Percentiles rank a stretch among this genome's conserved stretches.
These are phyloP conservation scores for Sanderia malayensis DNA, from an alignment of 30 jellyfish, hydroid and myxozoan species.

Conservation along the genomic window DNA sequence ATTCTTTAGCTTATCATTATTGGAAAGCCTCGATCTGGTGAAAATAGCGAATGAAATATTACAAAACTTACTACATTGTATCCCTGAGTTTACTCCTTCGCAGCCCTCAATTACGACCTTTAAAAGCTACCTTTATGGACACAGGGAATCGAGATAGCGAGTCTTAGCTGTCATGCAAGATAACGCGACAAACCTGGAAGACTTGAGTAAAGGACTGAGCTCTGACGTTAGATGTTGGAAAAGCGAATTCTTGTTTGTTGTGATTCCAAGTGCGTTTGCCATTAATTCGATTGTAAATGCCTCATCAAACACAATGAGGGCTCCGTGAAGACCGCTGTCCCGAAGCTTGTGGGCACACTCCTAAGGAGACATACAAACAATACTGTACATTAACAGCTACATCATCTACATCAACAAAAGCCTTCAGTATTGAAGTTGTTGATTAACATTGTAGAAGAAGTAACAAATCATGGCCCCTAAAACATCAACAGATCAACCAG, in stretches of 20 bases:
- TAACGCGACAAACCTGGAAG: conserved; percentile 70
- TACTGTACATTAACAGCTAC: too few relatives aligned
- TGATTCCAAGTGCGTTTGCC: conserved; percentile 56
- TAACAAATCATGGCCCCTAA: too few relatives aligned
- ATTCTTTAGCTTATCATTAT: conserved; percentile 47
- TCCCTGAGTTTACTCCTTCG: too few relatives aligned
- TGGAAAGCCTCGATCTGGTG: conserved; percentile 44
- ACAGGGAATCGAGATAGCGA: too few relatives aligned
- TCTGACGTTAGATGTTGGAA: conserved; percentile 48
- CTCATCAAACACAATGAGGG: conserved; percentile 44
- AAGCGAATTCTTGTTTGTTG: conserved; percentile 31
- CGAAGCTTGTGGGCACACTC: conserved; percentile 50
- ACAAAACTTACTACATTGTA: neutral
- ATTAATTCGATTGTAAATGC: conserved; percentile 50
- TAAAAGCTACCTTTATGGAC: too few relatives aligned
- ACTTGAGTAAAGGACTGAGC: conserved; percentile 44
- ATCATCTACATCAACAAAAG: too few relatives aligned
- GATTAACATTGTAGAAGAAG: too few relatives aligned
- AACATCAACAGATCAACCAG: too few relatives aligned
- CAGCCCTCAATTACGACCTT: too few relatives aligned
- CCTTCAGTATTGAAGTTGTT: too few relatives aligned
- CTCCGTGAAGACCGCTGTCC: conserved; percentile 70
- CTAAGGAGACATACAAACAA: conserved; percentile 32
- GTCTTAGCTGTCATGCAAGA: too few relatives aligned
- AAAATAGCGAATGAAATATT: too few relatives aligned